Percentiles rank a stretch among this genome's conserved stretches.
These are phyloP conservation scores for Lipophrys pholis DNA, from an alignment of 2,113 vertebrate genomes.

Conservation along the genomic window DNA sequence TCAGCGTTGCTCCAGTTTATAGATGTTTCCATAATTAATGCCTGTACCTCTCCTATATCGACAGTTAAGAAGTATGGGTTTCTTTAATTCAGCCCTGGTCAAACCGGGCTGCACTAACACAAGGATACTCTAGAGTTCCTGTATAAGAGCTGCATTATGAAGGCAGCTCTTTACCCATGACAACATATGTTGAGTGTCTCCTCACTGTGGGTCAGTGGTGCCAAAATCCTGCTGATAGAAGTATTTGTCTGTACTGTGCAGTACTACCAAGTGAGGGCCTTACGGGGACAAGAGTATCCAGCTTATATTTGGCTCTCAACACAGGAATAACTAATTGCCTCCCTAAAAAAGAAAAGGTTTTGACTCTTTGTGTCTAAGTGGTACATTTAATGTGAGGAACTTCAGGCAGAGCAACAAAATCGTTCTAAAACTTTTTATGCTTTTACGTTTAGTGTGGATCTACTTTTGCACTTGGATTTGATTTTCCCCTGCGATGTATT, in stretches of 20 bases:
- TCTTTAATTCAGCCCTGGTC: constrained; percentile 49
- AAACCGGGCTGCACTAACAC: constrained; percentile 30
- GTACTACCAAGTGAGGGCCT: not conserved
- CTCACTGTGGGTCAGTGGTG: constrained; percentile 30
- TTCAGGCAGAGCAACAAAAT: not conserved
- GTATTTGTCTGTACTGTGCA: constrained; percentile 4
- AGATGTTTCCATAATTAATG: constrained; percentile 64
- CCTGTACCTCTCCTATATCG: constrained; percentile 51
- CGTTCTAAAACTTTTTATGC: no score
- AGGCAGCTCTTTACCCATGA: constrained; percentile 51
- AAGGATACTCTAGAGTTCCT: constrained; percentile 53
- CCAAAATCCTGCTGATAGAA: constrained; percentile 30
- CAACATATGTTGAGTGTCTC: constrained; percentile 59
- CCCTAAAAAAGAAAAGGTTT: constrained; percentile 2
- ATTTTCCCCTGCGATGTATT: no score
- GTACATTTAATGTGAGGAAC: not conserved
- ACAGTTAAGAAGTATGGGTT: constrained; percentile 43
- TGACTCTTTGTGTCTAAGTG: not conserved
- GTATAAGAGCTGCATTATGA: constrained; percentile 29
- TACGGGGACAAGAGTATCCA: not conserved
- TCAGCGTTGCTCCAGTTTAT: constrained; percentile 44
- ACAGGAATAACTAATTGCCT: not conserved
- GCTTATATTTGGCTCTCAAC: not conserved
- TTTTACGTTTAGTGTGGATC: no score
- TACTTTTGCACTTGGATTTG: no score